phyloP scores from a whole-genome alignment of 2,888 invertebrate genomes.

The Aphelenchoides bicaudatus region DNA sequence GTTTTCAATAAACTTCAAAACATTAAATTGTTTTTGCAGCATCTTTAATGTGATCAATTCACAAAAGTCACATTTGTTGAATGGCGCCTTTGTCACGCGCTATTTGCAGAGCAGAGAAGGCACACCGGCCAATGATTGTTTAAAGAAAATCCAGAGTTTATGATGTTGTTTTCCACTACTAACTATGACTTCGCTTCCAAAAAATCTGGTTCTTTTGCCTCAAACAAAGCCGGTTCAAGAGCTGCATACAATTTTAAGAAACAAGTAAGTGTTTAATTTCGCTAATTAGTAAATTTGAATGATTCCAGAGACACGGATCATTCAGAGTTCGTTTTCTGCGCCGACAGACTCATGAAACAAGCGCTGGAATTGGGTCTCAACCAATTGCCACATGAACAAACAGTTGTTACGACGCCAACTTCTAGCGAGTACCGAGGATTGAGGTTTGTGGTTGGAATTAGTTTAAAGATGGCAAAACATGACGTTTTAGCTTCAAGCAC shows the following conservation, averaged over 20 bases:
- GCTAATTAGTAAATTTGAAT: slow-evolving; percentile 14
- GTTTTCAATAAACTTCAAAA: no score
- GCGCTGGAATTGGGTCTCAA: slow-evolving; percentile 97
- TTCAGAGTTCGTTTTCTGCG: slow-evolving; percentile 96
- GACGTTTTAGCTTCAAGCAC: slow-evolving; percentile 87
- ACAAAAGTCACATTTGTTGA: no score
- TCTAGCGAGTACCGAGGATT: no score
- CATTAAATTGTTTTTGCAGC: no score
- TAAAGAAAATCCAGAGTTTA: no score
- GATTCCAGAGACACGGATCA: slow-evolving; percentile 76
- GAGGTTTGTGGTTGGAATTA: not conserved
- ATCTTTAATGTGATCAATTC: no score
- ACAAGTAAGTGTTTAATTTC: slow-evolving; percentile 40
- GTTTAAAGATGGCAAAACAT: slow-evolving; percentile 64
- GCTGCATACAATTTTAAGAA: slow-evolving; percentile 52
- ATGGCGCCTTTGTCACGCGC: no score
- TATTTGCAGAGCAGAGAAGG: no score
- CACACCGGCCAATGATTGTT: no score
- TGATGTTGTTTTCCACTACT: no score
- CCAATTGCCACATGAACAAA: slow-evolving; percentile 89
- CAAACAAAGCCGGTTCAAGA: slow-evolving; percentile 47
- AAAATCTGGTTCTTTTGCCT: slow-evolving; percentile 35
- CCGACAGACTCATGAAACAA: slow-evolving; percentile 89
- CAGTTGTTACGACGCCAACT: slow-evolving; percentile 22
- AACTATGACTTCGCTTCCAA: no score